Evolutionary conservation across 2,888 invertebrate species (phyloP).

Genomic region (Cryptophagus acutangulus): DNA sequence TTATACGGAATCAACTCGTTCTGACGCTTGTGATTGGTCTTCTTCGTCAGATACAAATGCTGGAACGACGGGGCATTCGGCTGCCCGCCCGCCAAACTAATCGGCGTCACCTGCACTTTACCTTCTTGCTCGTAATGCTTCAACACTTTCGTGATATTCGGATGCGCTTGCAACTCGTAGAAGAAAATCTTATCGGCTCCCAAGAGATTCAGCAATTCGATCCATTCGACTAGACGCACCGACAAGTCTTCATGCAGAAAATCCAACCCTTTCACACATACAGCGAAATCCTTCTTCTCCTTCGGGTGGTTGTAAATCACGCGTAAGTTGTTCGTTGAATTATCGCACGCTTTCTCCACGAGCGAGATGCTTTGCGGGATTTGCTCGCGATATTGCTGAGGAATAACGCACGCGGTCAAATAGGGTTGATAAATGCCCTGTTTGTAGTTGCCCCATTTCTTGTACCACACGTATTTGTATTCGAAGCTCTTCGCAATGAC

Average conservation of each 20-base stretch:
- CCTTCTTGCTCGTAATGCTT: constrained; percentile 54
- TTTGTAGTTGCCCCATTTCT: constrained; percentile 91
- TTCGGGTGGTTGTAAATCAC: constrained; percentile 75
- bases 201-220: constrained; percentile 77
- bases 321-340: constrained; percentile 76
- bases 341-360: constrained; percentile 80
- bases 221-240: constrained; percentile 88
- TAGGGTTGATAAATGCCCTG: constrained; percentile 89
- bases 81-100: constrained; percentile 64
- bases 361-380: constrained; percentile 80
- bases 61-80: constrained; percentile 86
- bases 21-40: constrained; percentile 88
- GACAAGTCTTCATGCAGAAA: constrained; percentile 89
- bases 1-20: constrained; percentile 95
- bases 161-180: constrained; percentile 87
- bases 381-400: constrained; percentile 64
- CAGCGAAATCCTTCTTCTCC: constrained; percentile 75
- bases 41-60: constrained; percentile 83
- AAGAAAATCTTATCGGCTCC: constrained; percentile 91
- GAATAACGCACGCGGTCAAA: constrained; percentile 82
- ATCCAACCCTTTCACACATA: constrained; percentile 91
- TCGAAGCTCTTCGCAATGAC: constrained; percentile 77
- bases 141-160: constrained; percentile 82
- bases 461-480: constrained; percentile 92
- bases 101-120: constrained; percentile 58